These are phyloP conservation scores for Drosophila sucinea DNA, from an alignment of 1,140 invertebrate genomes.

Conservation along the genomic window DNA sequence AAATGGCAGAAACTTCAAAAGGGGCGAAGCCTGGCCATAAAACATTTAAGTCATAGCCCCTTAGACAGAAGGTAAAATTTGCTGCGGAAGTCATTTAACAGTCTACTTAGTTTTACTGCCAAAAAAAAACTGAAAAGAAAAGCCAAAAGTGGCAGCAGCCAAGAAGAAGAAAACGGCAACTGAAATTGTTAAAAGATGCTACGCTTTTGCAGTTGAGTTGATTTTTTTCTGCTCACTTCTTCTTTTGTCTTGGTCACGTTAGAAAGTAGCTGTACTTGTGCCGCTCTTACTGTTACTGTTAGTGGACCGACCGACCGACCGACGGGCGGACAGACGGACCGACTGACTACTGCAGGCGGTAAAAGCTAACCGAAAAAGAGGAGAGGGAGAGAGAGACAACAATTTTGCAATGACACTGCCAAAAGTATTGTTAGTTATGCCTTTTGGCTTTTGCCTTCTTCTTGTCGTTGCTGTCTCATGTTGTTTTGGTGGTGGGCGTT, in stretches of 20 bases:
- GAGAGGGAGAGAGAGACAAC: constrained; percentile 20
- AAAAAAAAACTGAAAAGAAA: constrained; percentile 37
- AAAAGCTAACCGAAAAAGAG: constrained; percentile 60
- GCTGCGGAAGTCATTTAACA: constrained; percentile 75
- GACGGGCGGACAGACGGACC: no score
- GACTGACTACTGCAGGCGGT: constrained; percentile 47
- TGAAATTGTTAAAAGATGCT: constrained; percentile 55
- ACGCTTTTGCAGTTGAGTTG: constrained; percentile 27
- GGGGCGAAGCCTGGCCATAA: constrained; percentile 22
- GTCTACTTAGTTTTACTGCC: constrained; percentile 65
- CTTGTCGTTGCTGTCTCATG: constrained; percentile 15
- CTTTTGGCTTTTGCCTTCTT: constrained; percentile 18
- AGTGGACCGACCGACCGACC: no score
- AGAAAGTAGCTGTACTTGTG: constrained; percentile 73
- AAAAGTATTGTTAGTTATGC: constrained; percentile 27
- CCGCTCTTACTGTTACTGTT: constrained; percentile 47
- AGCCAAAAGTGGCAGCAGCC: constrained; percentile 20
- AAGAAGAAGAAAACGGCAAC: constrained; percentile 44
- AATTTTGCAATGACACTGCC: constrained; percentile 24
- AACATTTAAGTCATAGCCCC: constrained; percentile 41
- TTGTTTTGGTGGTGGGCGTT: neutral
- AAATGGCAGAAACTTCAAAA: constrained; percentile 21
- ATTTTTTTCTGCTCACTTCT: constrained; percentile 6
- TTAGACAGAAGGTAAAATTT: constrained; percentile 44
- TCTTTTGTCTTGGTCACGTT: constrained; percentile 66